Conservation (phyloP, 2,888 invertebrate species). For the Habrosyne pyritoides region DNA sequence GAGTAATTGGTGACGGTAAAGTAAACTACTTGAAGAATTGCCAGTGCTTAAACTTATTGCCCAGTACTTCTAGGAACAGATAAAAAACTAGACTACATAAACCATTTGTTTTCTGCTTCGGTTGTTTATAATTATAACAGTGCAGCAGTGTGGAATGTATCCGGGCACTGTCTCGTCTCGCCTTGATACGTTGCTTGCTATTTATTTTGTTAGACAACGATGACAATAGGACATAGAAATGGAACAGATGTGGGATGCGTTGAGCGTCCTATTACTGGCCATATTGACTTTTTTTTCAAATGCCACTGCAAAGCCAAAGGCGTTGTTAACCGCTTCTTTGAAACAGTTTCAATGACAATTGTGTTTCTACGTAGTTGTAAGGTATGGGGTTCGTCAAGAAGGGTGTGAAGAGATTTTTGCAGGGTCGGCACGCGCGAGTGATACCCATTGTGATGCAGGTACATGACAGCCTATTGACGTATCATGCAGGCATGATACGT, state of each 20-base stretch:
- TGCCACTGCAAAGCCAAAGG: neutral
- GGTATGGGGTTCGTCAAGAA: too few species aligned
- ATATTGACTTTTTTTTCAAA: too few species aligned
- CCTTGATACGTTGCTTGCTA: neutral
- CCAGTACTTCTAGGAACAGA: neutral
- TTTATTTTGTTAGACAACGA: neutral
- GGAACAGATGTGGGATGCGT: neutral
- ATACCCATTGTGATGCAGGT: too few species aligned
- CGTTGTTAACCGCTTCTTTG: neutral
- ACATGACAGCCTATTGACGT: too few species aligned
- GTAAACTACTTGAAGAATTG: too few species aligned
- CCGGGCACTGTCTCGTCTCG: neutral
- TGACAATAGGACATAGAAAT: neutral
- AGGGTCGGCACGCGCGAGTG: too few species aligned
- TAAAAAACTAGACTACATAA: neutral
- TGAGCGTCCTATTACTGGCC: neutral
- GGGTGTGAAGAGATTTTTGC: too few species aligned
- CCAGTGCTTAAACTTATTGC: too few species aligned
- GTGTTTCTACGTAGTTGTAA: too few species aligned
- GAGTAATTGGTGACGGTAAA: too few species aligned
- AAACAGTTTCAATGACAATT: too few species aligned
- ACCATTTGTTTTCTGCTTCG: neutral
- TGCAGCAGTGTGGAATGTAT: neutral
- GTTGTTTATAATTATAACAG: neutral
- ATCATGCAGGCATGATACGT: too few species aligned